Conservation (phyloP, 2,888 invertebrate species). For the Himalopsyche anomala region DNA sequence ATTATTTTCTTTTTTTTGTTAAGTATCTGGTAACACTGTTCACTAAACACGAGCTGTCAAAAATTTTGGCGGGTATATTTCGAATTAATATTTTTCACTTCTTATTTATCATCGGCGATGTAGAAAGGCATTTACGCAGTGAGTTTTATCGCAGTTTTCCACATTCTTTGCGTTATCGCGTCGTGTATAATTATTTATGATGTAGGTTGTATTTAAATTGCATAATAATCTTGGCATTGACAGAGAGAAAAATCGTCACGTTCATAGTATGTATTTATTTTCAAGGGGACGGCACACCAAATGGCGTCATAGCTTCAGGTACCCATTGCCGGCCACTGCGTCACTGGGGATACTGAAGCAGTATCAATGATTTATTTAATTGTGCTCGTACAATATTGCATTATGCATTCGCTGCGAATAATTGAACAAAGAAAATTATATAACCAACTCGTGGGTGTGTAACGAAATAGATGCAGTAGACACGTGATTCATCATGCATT, state of each 20-base stretch:
- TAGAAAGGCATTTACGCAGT: neutral
- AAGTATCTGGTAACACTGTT: neutral
- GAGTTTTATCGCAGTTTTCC: neutral
- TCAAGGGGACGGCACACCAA: neutral
- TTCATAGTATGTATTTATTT: slow-evolving; percentile 12
- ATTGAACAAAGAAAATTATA: slow-evolving; percentile 27
- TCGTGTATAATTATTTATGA: neutral
- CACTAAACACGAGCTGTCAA: slow-evolving; percentile 2
- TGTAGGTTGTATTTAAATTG: slow-evolving; percentile 9
- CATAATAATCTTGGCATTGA: slow-evolving; percentile 27
- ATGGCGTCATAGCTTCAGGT: neutral
- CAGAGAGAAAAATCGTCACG: slow-evolving; percentile 36
- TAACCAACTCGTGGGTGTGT: neutral
- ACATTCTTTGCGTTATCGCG: neutral
- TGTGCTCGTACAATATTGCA: neutral
- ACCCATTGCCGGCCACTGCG: neutral
- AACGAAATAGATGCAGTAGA: neutral
- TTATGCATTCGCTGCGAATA: slow-evolving; percentile 26
- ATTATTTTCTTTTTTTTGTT: neutral
- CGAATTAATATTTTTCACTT: neutral
- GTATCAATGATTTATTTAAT: too few species aligned
- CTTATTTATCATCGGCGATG: neutral
- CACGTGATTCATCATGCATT: slow-evolving; percentile 8
- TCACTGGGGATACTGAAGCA: too few species aligned
- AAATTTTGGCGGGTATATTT: neutral